Conservation (phyloP, 2,888 invertebrate genomes). For the Tyria jacobaeae region DNA sequence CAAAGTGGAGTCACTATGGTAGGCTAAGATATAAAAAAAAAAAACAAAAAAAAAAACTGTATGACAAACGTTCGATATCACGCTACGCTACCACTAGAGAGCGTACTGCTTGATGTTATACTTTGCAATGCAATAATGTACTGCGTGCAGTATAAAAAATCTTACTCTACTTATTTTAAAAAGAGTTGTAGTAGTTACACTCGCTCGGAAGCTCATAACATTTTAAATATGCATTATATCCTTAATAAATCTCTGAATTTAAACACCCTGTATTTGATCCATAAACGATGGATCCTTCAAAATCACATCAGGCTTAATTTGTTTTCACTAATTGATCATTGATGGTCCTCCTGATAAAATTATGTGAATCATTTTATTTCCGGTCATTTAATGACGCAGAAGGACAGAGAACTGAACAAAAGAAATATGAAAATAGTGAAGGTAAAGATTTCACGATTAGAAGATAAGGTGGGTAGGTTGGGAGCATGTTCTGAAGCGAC, state of each 20-base stretch:
- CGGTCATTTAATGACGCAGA: not conserved
- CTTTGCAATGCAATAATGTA: no score
- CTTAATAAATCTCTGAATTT: not conserved
- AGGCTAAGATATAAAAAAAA: no score
- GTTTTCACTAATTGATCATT: slow-evolving; percentile 17
- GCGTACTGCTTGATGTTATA: no score
- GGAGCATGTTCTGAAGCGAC: slow-evolving; percentile 57
- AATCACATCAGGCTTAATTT: slow-evolving; percentile 16
- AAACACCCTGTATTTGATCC: not conserved
- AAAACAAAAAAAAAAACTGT: no score
- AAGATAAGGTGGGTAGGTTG: slow-evolving; percentile 68
- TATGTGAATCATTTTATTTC: slow-evolving; percentile 3
- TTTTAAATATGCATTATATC: not conserved
- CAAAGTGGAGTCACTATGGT: no score
- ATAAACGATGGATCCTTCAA: not conserved
- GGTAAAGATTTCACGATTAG: slow-evolving; percentile 64
- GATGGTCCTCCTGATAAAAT: slow-evolving; percentile 11
- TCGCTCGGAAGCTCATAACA: not conserved
- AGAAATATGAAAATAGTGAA: slow-evolving; percentile 40
- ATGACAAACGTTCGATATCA: no score
- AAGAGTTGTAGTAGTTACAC: no score
- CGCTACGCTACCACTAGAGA: no score
- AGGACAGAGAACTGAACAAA: not conserved
- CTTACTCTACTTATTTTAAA: no score
- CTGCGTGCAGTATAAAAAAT: no score